Evolutionary conservation across 92 coral and sea anemone species (phyloP).

Genomic region (Parazoanthus atlanticus): DNA sequence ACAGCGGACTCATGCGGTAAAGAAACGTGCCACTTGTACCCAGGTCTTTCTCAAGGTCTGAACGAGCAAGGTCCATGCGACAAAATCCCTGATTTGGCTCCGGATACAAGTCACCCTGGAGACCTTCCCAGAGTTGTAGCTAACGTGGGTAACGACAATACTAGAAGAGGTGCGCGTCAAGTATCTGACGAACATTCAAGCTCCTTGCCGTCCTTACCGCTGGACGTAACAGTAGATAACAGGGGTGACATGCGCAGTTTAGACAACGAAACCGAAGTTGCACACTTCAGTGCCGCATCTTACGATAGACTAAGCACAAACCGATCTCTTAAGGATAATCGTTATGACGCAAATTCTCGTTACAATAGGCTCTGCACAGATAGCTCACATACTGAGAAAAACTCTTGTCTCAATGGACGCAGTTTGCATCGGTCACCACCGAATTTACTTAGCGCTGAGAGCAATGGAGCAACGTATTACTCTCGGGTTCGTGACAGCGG

Average conservation of each 20-base stretch:
- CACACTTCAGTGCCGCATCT: neutral
- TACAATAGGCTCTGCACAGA: neutral
- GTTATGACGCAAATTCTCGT: neutral
- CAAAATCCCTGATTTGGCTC: neutral
- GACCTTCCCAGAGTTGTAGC: neutral
- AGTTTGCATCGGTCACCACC: neutral
- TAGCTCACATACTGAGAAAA: neutral
- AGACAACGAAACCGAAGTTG: neutral
- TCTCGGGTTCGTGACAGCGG: slow-evolving; percentile 35
- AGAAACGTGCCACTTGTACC: neutral
- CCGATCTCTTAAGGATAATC: neutral
- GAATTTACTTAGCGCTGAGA: neutral
- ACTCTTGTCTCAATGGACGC: neutral
- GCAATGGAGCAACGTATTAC: neutral
- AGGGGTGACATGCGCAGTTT: neutral
- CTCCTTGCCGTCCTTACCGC: neutral
- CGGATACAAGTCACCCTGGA: neutral
- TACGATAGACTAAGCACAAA: neutral
- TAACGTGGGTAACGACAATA: neutral
- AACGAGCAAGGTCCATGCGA: neutral
- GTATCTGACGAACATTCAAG: neutral
- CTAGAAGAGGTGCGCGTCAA: neutral
- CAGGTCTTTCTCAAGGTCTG: neutral
- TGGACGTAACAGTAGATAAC: neutral
- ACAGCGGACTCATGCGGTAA: neutral